Percentiles rank a stretch among this genome's conserved stretches.
phyloP scores from a whole-genome alignment of 2,888 invertebrate species.

The Parnassius smintheus region DNA sequence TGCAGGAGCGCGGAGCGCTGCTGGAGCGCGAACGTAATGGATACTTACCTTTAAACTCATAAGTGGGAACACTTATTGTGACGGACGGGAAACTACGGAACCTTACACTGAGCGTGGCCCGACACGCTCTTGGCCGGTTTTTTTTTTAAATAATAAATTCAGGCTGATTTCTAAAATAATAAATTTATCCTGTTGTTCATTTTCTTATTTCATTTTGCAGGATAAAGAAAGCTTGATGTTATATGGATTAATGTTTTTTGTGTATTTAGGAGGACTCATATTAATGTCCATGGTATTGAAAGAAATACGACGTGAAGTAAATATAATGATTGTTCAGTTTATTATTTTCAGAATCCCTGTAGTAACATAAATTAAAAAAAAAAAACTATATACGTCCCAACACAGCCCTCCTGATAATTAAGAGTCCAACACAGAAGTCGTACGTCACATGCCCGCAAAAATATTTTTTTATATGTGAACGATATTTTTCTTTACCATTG shows the following conservation, averaged over 20 bases:
- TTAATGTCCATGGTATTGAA: conserved; percentile 44
- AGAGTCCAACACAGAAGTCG: not conserved
- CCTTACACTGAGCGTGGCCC: too few relatives aligned
- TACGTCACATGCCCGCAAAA: not conserved
- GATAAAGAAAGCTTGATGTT: conserved; percentile 31
- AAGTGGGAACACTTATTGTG: too few relatives aligned
- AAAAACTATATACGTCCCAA: not conserved
- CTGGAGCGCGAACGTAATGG: too few relatives aligned
- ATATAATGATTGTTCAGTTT: not conserved
- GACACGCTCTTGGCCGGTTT: too few relatives aligned
- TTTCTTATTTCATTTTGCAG: conserved; percentile 29
- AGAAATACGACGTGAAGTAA: conserved; percentile 38
- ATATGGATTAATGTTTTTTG: conserved; percentile 30
- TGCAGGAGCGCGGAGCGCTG: too few relatives aligned
- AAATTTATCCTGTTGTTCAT: not conserved
- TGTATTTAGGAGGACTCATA: conserved; percentile 43
- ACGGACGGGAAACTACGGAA: too few relatives aligned
- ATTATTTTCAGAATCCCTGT: not conserved
- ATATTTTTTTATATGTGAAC: not conserved
- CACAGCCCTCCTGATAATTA: not conserved
- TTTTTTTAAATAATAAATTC: too few relatives aligned
- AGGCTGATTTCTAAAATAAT: too few relatives aligned
- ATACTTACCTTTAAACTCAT: too few relatives aligned
- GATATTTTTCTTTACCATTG: not conserved
- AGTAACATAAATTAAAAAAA: not conserved